These are phyloP conservation scores for Syngnathus acus DNA, from an alignment of 2,797 vertebrate species.

Conservation along the genomic window DNA sequence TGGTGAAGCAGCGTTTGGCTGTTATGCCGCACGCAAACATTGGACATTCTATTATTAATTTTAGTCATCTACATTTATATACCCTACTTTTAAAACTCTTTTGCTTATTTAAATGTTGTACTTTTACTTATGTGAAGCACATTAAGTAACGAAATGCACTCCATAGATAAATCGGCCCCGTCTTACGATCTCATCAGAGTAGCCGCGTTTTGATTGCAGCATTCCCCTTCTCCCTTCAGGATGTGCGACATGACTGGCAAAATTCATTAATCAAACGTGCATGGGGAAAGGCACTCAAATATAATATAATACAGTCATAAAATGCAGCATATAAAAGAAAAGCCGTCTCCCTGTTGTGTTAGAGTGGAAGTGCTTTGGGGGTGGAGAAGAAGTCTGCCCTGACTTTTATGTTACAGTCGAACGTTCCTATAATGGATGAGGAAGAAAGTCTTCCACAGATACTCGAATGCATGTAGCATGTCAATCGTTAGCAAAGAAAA, in stretches of 20 bases:
- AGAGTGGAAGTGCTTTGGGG: neutral
- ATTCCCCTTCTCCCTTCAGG: neutral
- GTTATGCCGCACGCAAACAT: too few species aligned
- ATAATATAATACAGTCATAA: neutral
- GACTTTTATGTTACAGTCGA: slow-evolving; percentile 17
- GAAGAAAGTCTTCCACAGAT: neutral
- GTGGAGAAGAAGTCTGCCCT: neutral
- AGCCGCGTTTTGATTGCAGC: neutral
- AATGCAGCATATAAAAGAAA: slow-evolving; percentile 3
- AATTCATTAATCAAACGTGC: neutral
- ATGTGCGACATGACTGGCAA: neutral
- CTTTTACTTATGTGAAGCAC: too few species aligned
- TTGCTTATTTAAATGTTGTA: too few species aligned
- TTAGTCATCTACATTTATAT: too few species aligned
- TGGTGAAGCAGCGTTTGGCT: too few species aligned
- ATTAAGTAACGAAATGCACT: too few species aligned
- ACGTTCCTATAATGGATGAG: slow-evolving; percentile 25
- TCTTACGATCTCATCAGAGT: neutral
- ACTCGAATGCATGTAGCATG: neutral
- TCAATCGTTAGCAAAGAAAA: neutral
- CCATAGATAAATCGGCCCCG: too few species aligned
- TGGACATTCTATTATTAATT: too few species aligned
- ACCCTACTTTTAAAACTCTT: too few species aligned
- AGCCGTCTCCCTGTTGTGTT: slow-evolving; percentile 4
- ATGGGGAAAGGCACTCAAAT: neutral